Percentiles rank a stretch among this genome's conserved stretches.
These are phyloP conservation scores for Mohoua ochrocephala DNA, from an alignment of 2,113 vertebrate genomes.

Conservation along the genomic window DNA sequence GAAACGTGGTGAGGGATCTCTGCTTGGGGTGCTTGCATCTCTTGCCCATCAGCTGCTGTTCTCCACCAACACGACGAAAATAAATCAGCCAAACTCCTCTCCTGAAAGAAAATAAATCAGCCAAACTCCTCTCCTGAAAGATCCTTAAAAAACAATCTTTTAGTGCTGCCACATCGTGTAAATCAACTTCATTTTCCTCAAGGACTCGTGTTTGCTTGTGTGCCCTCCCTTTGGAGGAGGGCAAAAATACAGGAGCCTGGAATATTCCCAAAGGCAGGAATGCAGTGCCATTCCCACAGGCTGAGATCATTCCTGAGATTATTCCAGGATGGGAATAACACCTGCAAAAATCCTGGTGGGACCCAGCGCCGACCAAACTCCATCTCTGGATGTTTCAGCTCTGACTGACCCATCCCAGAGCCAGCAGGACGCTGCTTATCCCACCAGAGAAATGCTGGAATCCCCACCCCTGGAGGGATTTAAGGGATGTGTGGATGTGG, in stretches of 20 bases:
- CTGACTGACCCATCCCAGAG: not conserved
- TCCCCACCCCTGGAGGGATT: not conserved
- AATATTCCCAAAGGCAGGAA: not conserved
- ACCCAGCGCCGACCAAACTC: fast-evolving
- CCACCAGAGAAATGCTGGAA: not conserved
- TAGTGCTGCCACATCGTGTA: fast-evolving
- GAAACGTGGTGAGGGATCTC: not conserved
- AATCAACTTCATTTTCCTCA: not conserved
- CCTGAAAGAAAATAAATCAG: not conserved
- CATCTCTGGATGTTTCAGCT: not conserved
- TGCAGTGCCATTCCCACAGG: not conserved
- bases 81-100: not conserved
- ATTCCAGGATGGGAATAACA: not conserved
- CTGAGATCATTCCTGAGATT: not conserved
- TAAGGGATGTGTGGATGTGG: not conserved
- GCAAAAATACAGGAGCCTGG: not conserved
- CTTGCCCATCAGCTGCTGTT: slow-evolving; percentile 4
- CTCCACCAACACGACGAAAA: not conserved
- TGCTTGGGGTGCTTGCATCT: not conserved
- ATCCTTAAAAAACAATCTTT: not conserved
- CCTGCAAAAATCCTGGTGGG: not conserved
- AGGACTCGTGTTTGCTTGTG: not conserved
- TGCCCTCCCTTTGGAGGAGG: not conserved
- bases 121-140: not conserved
- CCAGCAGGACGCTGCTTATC: not conserved